phyloP scores from a whole-genome alignment of 2,888 invertebrate genomes.

The Hirudinaria manillensis region DNA sequence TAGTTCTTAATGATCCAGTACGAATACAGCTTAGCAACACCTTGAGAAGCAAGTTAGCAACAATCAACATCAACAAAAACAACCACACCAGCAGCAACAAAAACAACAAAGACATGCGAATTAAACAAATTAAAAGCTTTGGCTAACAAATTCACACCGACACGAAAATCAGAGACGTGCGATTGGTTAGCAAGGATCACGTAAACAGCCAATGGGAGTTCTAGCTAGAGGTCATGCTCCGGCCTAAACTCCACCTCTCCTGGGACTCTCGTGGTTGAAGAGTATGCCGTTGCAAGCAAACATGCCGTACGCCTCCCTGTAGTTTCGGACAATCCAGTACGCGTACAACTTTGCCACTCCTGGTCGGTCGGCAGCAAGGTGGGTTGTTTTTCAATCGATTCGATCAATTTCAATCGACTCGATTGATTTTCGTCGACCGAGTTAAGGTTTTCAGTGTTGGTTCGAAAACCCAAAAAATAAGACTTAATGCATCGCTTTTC shows the following conservation, averaged over 20 bases:
- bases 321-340: conserved; percentile 55
- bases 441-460: background rate
- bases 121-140: background rate
- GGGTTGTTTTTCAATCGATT: background rate
- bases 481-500: background rate
- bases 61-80: too few species aligned
- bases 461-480: background rate
- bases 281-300: conserved; percentile 55
- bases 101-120: background rate
- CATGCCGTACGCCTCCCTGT: conserved; percentile 54
- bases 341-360: conserved; percentile 54
- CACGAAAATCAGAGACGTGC: background rate
- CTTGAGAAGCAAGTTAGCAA: conserved; percentile 38
- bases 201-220: background rate
- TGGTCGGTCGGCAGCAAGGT: background rate
- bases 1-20: conserved; percentile 55
- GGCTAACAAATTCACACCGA: background rate
- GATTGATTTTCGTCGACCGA: too few species aligned
- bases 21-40: conserved; percentile 54
- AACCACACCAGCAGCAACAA: background rate
- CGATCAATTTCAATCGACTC: background rate
- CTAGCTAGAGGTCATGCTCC: background rate
- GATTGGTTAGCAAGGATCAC: background rate
- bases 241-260: conserved; percentile 42
- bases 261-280: conserved; percentile 55